Percentiles rank a stretch among this genome's conserved stretches.
Conservation (phyloP, 2,113 vertebrate genomes). For the Melanotaenia duboulayi region DNA sequence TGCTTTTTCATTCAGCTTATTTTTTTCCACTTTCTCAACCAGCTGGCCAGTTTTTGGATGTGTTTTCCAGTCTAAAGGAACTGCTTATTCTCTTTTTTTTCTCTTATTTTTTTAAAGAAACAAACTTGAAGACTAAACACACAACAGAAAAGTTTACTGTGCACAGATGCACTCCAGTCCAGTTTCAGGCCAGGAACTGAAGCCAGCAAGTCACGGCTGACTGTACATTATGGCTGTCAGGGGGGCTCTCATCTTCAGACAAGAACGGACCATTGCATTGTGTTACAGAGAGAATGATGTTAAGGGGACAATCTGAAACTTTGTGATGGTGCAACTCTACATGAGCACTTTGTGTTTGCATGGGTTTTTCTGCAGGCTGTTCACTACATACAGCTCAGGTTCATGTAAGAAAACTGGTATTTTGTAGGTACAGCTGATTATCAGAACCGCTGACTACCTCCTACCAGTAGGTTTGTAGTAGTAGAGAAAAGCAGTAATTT, state of each 20-base stretch:
- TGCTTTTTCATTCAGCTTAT: constrained; percentile 57
- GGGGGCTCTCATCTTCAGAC: constrained; percentile 69
- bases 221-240: constrained; percentile 72
- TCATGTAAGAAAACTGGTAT: background rate
- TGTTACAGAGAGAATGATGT: constrained; percentile 47
- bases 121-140: constrained; percentile 73
- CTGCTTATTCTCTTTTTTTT: constrained; percentile 32
- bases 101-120: constrained; percentile 22
- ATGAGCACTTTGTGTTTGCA: constrained; percentile 8
- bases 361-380: constrained; percentile 42
- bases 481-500: too few relatives aligned
- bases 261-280: constrained; percentile 73
- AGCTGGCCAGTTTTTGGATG: constrained; percentile 53
- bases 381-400: constrained; percentile 24
- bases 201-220: constrained; percentile 73
- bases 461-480: too few relatives aligned
- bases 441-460: background rate
- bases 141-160: constrained; percentile 75
- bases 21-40: constrained; percentile 39
- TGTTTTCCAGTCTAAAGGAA: constrained; percentile 43
- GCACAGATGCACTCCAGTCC: constrained; percentile 72
- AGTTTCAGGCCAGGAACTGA: constrained; percentile 66
- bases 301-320: constrained; percentile 40
- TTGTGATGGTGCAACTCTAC: constrained; percentile 12
- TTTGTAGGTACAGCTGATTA: background rate